Evolutionary conservation across 2,797 vertebrate genomes (phyloP), one percentile per base, ranked within the genome.

Genomic region (Muscicapa comitata): DNA sequence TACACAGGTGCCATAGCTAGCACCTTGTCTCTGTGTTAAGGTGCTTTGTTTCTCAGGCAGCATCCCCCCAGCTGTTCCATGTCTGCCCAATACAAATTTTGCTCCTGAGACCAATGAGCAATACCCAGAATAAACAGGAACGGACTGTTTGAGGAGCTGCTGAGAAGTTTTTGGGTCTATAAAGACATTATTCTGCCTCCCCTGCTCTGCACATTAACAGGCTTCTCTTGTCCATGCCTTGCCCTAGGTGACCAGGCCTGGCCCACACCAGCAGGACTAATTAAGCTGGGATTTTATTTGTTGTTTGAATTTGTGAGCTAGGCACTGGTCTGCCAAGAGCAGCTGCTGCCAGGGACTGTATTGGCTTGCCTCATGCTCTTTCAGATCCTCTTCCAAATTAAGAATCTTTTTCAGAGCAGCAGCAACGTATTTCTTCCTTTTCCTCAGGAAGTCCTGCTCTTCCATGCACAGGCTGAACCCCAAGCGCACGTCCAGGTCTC

Each of bases 381-480:
- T 92, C 38, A 98, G 95, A 68, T 98, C 96, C 75, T 96, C 79
- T 3, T 96, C 95, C 63, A 99, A 97, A n/a, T 97, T 95, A 80
- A 99, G 95, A 57, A 94, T 88, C 66, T 97, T 98, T 93, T 98
- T 97, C 77, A 99, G 87, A 51, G 98, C 97, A 29, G 86, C 67
- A 40, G 98, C 98, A 55, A 98, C 98, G 0, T 98, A 81, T 89
- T 90, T 96, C 94, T 97, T 98, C 95, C 99, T 98, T 95, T 98
- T 98, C 59, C 67, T 24, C 63, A 99, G 91, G 93, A 98, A 99
- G 6, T 79, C 40, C 50, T 97, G 98, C 95, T 99, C 99, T 45
- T 98, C 97, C 0, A 7, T 2, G 31, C 98, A 98, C 86, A 98
- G 95, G 59, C 94, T 97, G 38, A 97, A 98, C 12, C 97, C 98